Conservation (phyloP, 1,140 invertebrate species). For the Fopius arisanus region DNA sequence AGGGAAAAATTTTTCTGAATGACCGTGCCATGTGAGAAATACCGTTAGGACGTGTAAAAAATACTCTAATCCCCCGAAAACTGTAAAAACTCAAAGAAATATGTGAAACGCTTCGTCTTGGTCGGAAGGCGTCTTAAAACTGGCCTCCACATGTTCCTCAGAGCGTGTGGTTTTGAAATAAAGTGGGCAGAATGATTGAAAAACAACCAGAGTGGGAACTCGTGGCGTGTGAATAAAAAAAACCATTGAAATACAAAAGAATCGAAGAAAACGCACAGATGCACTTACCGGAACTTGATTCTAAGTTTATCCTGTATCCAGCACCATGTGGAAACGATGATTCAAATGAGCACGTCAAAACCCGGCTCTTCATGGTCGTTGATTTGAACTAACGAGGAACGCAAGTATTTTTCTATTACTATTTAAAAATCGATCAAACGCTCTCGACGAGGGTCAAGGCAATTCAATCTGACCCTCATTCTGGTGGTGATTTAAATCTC, state of each 20-base stretch:
- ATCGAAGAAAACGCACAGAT: background rate
- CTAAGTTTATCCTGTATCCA: constrained; percentile 13
- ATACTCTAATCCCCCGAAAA: background rate
- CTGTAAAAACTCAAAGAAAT: background rate
- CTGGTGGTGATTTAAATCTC: no score
- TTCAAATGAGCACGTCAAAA: background rate
- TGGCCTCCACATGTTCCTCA: background rate
- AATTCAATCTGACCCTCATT: no score
- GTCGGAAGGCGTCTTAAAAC: background rate
- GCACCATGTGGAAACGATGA: background rate
- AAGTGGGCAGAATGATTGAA: background rate
- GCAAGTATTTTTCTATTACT: background rate
- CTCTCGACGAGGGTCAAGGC: no score
- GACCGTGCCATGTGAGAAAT: no score
- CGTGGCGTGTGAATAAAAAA: background rate
- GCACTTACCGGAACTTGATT: constrained; percentile 20
- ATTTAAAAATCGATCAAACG: background rate
- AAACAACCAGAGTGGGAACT: background rate
- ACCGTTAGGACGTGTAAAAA: background rate
- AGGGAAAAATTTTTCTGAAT: no score
- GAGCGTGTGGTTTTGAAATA: constrained; percentile 7
- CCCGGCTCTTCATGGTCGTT: constrained; percentile 5
- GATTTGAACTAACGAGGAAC: background rate
- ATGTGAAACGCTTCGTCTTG: background rate
- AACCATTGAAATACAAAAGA: background rate